Percentiles rank a stretch among this genome's conserved stretches.
Conservation (phyloP, 1,140 invertebrate species). For the Heliconius eleuchia region DNA sequence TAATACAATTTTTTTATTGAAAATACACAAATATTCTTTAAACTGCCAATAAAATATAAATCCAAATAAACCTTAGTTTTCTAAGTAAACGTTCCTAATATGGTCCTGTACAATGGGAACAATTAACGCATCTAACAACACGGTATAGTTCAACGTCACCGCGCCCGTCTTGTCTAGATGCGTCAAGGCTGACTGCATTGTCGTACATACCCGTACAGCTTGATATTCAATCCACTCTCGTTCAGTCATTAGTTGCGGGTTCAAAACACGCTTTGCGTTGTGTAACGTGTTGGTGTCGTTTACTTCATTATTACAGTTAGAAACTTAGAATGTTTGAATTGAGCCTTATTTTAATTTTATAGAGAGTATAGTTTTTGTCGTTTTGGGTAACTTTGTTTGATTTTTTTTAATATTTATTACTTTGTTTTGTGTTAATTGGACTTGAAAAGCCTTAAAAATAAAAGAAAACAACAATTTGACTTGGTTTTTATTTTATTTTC, state of each 20-base stretch:
- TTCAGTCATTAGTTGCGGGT: slow-evolving; percentile 15
- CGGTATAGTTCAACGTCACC: slow-evolving; percentile 21
- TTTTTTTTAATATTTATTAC: no score
- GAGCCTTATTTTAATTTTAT: neutral
- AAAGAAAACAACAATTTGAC: no score
- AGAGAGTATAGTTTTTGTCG: no score
- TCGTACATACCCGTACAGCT: slow-evolving; percentile 25
- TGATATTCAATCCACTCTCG: slow-evolving; percentile 27
- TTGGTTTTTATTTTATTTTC: no score
- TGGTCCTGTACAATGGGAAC: neutral
- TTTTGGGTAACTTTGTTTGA: no score
- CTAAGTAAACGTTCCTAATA: neutral
- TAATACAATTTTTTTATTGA: no score
- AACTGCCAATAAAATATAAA: no score
- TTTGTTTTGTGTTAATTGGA: neutral
- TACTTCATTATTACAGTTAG: slow-evolving; percentile 19
- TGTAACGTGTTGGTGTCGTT: neutral
- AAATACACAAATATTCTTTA: no score
- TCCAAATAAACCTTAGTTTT: neutral
- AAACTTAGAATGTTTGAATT: slow-evolving; percentile 13
- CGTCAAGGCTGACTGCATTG: slow-evolving; percentile 46
- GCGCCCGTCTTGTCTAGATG: slow-evolving; percentile 33
- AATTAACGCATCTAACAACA: slow-evolving; percentile 30
- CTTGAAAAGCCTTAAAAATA: no score
- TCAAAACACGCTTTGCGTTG: slow-evolving; percentile 17